Base-by-base conservation (phyloP, 2,113 vertebrate species). In the Archilochus colubris region DNA sequence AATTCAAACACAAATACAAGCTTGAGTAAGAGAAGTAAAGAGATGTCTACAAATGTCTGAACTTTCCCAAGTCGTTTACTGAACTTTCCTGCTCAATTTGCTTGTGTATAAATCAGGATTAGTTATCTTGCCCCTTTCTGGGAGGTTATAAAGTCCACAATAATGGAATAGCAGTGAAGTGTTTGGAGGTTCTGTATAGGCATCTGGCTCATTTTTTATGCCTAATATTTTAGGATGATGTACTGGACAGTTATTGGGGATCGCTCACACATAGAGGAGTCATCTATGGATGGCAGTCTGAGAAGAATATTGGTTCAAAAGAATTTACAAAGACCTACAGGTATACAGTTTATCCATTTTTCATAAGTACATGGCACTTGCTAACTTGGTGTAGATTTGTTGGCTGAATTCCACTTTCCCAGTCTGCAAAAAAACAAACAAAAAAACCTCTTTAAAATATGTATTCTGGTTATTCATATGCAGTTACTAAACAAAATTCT, bases 171-270 rank as follows among this genome's bases (percentile, higher is more conserved):
- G 31, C 31, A 31, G 4, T 36, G 50, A 48, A 74, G 18, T 22
- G 22, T 54, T 92, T 48, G 70, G 84, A 25, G 27, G 28, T 28
- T 54, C 43, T 76, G 2, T 63, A 4, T 4, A 30, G 54, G 19
- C 31, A 66, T 7, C 24, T n/a, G 59, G 33, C 3, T 62, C 7
- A 14, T 22, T 33, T 57, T 76, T 74, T 50, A 9, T 82, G 14
- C 88, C 89, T 79, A 3, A 48, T 58, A 7, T 88, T 90, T 57
- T 94, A 99, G 99, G 89, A 99, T 99, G 99, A 99, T 99, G 99
- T 99, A 99, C 92, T 99, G 99, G 99, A 99, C 99, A 31, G 99
- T 99, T 38, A 98, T 99, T 82, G 99, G 99, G 14, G 99, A 99
- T 89, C 99, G 98, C 79, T 99, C 99, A 53, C 99, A 99, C 73